phyloP scores from a whole-genome alignment of 2,113 vertebrate species.

The Athene noctua region DNA sequence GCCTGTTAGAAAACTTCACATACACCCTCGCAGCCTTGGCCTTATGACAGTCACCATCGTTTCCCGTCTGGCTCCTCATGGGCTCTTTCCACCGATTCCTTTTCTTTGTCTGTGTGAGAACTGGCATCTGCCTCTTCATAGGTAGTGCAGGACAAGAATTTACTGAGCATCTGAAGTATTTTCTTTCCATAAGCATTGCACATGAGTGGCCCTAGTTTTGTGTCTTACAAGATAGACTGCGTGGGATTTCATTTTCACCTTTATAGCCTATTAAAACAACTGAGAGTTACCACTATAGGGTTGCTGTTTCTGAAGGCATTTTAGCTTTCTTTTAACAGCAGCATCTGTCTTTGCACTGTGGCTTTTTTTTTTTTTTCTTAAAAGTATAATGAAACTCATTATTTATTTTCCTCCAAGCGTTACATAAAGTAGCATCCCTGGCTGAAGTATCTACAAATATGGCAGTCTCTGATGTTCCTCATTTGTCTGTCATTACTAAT shows the following conservation, averaged over 20 bases:
- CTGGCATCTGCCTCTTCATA: background rate
- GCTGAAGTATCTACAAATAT: conserved; percentile 1
- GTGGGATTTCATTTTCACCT: background rate
- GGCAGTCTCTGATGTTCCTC: background rate
- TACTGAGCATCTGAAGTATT: background rate
- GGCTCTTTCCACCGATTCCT: background rate
- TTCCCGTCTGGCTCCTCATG: background rate
- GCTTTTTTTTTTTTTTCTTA: background rate
- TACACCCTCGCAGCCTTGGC: too few relatives aligned
- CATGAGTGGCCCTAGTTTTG: background rate
- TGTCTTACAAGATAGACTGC: background rate
- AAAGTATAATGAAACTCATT: background rate
- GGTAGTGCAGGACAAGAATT: background rate
- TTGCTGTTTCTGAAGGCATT: background rate
- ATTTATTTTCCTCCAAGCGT: background rate
- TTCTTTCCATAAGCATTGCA: background rate
- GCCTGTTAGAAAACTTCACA: background rate
- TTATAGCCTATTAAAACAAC: background rate
- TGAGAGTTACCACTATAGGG: background rate
- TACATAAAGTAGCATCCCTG: background rate
- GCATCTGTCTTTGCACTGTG: background rate
- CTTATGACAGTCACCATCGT: fast-evolving
- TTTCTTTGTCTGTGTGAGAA: background rate
- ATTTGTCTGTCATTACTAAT: conserved; percentile 46
- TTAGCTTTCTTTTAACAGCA: background rate